Evolutionary conservation across 1,140 invertebrate genomes (phyloP).

Genomic region (Hypsibius dujardini): DNA sequence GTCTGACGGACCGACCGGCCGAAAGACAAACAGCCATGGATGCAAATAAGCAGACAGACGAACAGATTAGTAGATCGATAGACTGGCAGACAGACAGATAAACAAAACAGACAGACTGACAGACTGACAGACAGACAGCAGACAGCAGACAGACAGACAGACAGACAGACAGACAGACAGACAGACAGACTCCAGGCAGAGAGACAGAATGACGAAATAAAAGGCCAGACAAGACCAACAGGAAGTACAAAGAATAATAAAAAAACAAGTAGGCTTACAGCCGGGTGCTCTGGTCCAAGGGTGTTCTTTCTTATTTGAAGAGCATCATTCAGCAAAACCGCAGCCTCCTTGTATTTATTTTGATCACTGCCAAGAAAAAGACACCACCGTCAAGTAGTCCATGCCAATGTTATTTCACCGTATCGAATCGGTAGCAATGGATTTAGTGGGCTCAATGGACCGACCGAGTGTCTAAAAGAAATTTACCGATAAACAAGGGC

Average conservation of each 20-base stretch:
- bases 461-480: not conserved
- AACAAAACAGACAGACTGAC: too few relatives aligned
- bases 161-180: too few relatives aligned
- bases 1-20: too few relatives aligned
- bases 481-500: constrained; percentile 80
- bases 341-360: constrained; percentile 98
- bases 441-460: not conserved
- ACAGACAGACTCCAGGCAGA: too few relatives aligned
- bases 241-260: constrained; percentile 21
- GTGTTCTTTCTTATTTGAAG: constrained; percentile 93
- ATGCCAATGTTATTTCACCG: too few relatives aligned
- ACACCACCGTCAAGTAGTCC: too few relatives aligned
- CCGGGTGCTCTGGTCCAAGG: constrained; percentile 93
- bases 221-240: too few relatives aligned
- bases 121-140: too few relatives aligned
- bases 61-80: not conserved
- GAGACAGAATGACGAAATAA: too few relatives aligned
- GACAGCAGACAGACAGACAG: too few relatives aligned
- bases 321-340: constrained; percentile 94
- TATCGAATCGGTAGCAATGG: not conserved
- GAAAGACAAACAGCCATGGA: not conserved
- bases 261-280: constrained; percentile 44
- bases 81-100: not conserved
- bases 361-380: constrained; percentile 46
- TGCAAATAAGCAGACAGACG: not conserved